Percentiles rank a stretch among this genome's conserved stretches.
phyloP scores from a whole-genome alignment of 2,888 invertebrate genomes.

The Germaria angustata region DNA sequence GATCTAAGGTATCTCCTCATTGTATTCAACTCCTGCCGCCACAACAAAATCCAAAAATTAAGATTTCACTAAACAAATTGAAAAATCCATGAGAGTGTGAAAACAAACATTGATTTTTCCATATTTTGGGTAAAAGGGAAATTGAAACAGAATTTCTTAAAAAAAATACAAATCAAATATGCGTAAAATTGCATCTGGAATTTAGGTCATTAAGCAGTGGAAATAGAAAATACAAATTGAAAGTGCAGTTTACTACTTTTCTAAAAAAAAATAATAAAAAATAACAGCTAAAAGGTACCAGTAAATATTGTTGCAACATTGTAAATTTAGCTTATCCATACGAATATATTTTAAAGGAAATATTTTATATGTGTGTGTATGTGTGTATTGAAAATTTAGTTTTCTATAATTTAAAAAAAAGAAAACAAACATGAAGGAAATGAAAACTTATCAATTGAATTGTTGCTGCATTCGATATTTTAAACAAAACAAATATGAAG shows the following conservation, averaged over 20 bases:
- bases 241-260: not conserved
- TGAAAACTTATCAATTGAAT: no score
- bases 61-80: conserved; percentile 32
- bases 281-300: not conserved
- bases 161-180: not conserved
- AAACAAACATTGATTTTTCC: conserved; percentile 23
- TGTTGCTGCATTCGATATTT: no score
- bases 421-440: no score
- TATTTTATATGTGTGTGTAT: not conserved
- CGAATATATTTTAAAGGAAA: not conserved
- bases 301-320: not conserved
- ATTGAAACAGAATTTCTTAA: not conserved
- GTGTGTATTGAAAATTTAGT: no score
- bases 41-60: not conserved
- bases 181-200: conserved; percentile 16
- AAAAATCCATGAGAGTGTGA: conserved; percentile 30
- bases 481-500: not conserved
- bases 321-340: not conserved
- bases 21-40: not conserved
- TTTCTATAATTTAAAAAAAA: not conserved
- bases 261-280: no score
- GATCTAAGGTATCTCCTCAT: no score
- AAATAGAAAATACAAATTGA: conserved; percentile 15
- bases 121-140: conserved; percentile 3
- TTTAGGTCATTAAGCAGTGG: conserved; percentile 36